These are phyloP conservation scores for Cerastoderma edule DNA, from an alignment of 2,888 invertebrate genomes.

Conservation along the genomic window DNA sequence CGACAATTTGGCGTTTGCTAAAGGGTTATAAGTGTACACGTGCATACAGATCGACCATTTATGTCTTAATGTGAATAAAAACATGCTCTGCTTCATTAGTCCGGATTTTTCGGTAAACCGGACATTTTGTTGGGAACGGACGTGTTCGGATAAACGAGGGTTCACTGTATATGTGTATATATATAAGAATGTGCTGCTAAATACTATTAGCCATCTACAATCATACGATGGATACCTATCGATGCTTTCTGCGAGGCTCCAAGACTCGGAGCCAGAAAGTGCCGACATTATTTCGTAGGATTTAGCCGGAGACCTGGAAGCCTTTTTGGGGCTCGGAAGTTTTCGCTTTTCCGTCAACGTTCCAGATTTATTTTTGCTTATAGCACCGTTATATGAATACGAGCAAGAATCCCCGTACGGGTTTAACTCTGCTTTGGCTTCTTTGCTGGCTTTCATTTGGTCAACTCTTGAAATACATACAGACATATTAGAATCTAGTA, in stretches of 20 bases:
- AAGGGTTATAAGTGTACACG: no score
- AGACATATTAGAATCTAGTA: neutral
- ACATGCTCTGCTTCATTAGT: no score
- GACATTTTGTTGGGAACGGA: no score
- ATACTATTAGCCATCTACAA: neutral
- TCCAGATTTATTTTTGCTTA: conserved; percentile 8
- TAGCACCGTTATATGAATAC: neutral
- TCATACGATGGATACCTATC: conserved; percentile 52
- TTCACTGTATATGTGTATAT: no score
- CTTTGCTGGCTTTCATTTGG: conserved; percentile 23
- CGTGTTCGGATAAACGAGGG: no score
- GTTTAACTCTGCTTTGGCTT: conserved; percentile 11
- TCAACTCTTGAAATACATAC: conserved; percentile 29
- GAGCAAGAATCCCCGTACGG: neutral
- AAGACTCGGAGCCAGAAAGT: conserved; percentile 43
- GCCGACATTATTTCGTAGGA: conserved; percentile 57
- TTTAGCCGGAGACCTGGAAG: conserved; percentile 46
- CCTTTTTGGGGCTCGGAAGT: conserved; percentile 31
- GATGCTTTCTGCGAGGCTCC: conserved; percentile 61
- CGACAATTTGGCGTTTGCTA: no score
- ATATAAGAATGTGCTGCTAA: neutral
- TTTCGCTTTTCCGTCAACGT: conserved; percentile 40
- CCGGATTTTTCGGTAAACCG: no score
- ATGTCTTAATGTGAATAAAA: no score
- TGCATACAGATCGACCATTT: no score